phyloP scores from a whole-genome alignment of 2,797 vertebrate species.

The Phataginus tricuspis region DNA sequence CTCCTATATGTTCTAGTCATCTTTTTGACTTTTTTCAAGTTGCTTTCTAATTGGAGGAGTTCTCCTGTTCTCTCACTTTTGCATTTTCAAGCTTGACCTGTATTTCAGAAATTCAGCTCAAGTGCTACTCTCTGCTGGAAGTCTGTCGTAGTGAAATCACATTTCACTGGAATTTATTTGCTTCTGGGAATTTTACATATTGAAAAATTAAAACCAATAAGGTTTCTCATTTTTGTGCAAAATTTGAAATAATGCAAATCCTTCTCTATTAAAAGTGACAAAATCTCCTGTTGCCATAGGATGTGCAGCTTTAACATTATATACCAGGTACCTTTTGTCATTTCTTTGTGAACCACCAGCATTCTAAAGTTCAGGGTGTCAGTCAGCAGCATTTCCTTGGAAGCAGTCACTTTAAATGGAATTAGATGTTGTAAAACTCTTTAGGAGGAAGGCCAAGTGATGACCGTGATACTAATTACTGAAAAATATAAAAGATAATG shows the following conservation, averaged over 20 bases:
- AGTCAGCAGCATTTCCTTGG: neutral
- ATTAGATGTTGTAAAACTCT: neutral
- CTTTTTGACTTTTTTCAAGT: conserved; percentile 28
- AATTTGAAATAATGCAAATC: conserved; percentile 32
- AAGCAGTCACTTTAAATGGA: neutral
- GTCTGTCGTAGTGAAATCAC: neutral
- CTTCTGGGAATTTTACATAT: neutral
- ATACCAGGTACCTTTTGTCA: neutral
- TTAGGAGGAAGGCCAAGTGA: neutral
- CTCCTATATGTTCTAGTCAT: neutral
- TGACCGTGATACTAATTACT: neutral
- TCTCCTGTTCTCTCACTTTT: neutral
- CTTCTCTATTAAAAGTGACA: neutral
- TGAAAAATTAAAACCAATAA: conserved; percentile 29
- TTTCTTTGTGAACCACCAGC: neutral
- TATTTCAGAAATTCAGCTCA: neutral
- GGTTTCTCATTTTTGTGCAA: neutral
- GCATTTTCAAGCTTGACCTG: neutral
- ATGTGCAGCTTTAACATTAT: neutral
- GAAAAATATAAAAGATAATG: conserved; percentile 24
- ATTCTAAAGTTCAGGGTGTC: neutral
- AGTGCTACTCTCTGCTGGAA: neutral
- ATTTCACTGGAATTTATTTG: conserved; percentile 32
- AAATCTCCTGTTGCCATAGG: neutral
- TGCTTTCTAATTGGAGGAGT: conserved; percentile 23